These are phyloP conservation scores for Nansenia antarctica DNA, from an alignment of 2,113 vertebrate species.

Conservation along the genomic window DNA sequence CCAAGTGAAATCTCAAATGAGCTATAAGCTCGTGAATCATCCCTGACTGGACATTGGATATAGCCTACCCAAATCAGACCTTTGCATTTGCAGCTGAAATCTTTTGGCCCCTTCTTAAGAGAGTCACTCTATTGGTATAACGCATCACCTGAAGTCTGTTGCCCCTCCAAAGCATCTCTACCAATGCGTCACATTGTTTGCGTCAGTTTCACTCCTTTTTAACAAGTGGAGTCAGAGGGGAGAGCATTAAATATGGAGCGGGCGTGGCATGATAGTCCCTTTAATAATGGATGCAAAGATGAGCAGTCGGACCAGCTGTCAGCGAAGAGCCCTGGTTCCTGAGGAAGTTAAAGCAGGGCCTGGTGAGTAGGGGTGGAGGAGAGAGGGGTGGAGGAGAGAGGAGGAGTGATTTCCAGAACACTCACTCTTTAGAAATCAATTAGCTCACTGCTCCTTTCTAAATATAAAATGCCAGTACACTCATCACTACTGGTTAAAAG, in stretches of 20 bases:
- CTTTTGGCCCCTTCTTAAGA: too few relatives aligned
- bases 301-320: conserved; percentile 57
- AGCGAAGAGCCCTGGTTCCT: conserved; percentile 57
- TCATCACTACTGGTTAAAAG: conserved; percentile 20
- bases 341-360: conserved; percentile 28
- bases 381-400: not conserved
- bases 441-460: conserved; percentile 11
- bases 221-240: conserved; percentile 50
- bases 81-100: too few relatives aligned
- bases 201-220: conserved; percentile 37
- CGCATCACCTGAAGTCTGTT: too few relatives aligned
- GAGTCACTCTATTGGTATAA: too few relatives aligned
- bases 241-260: conserved; percentile 60
- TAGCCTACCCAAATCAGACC: too few relatives aligned
- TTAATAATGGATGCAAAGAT: conserved; percentile 71
- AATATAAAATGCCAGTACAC: conserved; percentile 16
- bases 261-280: conserved; percentile 51
- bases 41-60: too few relatives aligned
- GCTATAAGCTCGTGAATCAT: too few relatives aligned
- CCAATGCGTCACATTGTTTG: not conserved
- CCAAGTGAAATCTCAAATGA: too few relatives aligned
- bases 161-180: too few relatives aligned
- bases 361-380: conserved; percentile 43
- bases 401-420: conserved; percentile 34
- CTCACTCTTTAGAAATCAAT: conserved; percentile 37